Base-by-base conservation (phyloP, 1,140 invertebrate species). In the Drosophila fuyamai region DNA sequence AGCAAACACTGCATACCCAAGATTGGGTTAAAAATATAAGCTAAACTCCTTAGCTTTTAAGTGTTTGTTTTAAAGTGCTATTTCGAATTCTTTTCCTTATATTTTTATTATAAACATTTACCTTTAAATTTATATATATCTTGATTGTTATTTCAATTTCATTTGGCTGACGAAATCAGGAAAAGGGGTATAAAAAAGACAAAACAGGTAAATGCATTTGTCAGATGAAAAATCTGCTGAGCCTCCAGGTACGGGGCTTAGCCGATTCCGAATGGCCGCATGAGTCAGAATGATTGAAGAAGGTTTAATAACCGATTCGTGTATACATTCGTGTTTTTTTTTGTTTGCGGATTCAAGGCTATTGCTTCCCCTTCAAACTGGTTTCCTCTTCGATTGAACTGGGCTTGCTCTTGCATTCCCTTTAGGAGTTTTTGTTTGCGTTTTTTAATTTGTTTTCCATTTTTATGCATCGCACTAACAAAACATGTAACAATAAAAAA, bases 401-500 rank as follows among this genome's bases (percentile, higher is more conserved):
- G 14, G 29, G 56, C 40, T 18, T 35, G 40, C 43, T 10, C 14
- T 38, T 32, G 23, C 12, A 18, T 47, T 36, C 59, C 44, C 36
- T 2, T 10, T 50, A 5, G n/a, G 13, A 14, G 27, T 48, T 18
- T 41, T 57, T 56, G 36, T 68, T 68, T 68, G 66, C 32, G 46
- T 47, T 71, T 47, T 71, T 71, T 16, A 56, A 56, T 71, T 71
- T 70, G 41, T 70, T 71, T 57, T 70, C 27, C 43, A 70, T 56
- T 71, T 47, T 23, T 27, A 51, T 36, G 40, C 40, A 35, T 14
- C 5, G 40, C 29, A 50, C 60, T 40, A 12, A 12, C 65, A 29
- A 47, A 32, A 35, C 32, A 18, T 55, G 63, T 35, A 68, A 70
- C 63, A 54, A 56, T 47, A 40, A 68, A 70, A 18, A 47, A 18